phyloP scores from a whole-genome alignment of 2,113 vertebrate species.

The Myrmecophaga tridactyla region DNA sequence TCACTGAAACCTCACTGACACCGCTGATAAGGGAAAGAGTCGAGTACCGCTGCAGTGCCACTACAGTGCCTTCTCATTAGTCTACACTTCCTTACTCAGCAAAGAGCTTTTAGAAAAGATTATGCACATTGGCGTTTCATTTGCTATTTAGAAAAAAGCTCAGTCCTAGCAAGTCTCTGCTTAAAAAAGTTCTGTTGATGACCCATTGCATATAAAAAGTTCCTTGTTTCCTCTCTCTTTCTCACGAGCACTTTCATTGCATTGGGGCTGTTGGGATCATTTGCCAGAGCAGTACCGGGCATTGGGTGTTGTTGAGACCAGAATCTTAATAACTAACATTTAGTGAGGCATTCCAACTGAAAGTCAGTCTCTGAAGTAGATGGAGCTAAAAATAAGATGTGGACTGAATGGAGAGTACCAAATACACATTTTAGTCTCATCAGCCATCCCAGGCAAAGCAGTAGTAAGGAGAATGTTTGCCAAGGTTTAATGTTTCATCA shows the following conservation, averaged over 20 bases:
- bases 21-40: neutral
- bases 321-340: neutral
- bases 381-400: neutral
- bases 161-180: neutral
- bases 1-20: neutral
- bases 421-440: neutral
- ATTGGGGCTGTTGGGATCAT: neutral
- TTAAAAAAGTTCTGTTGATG: neutral
- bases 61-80: neutral
- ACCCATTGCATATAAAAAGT: neutral
- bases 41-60: no score
- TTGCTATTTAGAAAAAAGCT: slow-evolving; percentile 34
- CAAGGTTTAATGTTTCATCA: neutral
- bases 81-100: slow-evolving; percentile 33
- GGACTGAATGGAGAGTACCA: neutral
- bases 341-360: neutral
- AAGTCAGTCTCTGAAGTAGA: neutral
- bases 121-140: slow-evolving; percentile 49
- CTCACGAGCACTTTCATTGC: neutral
- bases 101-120: slow-evolving; percentile 48
- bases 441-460: neutral
- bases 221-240: neutral
- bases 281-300: neutral
- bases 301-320: neutral
- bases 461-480: neutral